phyloP scores from a whole-genome alignment of 2,797 vertebrate genomes.

The Lerista edwardsae region DNA sequence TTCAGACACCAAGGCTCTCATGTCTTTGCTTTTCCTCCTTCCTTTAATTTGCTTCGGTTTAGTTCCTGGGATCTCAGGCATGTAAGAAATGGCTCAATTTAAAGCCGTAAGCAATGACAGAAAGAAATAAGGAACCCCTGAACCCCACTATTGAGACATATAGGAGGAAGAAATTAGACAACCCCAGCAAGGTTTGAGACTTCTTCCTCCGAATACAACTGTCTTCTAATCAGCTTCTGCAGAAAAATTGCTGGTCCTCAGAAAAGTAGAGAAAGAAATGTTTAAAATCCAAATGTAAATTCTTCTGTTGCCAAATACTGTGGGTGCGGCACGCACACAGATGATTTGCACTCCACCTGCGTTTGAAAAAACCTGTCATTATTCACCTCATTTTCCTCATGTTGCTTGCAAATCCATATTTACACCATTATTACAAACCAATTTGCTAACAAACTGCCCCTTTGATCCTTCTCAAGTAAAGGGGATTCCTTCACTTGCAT shows the following conservation, averaged over 20 bases:
- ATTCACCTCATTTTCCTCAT: background rate
- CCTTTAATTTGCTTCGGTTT: constrained; percentile 16
- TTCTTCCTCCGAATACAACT: fast-evolving
- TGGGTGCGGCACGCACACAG: too few species aligned
- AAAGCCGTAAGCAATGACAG: background rate
- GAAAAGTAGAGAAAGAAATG: background rate
- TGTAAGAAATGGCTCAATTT: constrained; percentile 9
- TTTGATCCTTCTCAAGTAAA: background rate
- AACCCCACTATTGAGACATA: constrained; percentile 11
- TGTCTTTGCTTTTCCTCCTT: background rate
- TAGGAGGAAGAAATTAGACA: fast-evolving
- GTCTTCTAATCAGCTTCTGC: background rate
- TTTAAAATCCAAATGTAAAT: constrained; percentile 11
- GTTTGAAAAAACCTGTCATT: background rate
- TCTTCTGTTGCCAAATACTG: background rate
- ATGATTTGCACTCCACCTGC: background rate
- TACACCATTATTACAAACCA: background rate
- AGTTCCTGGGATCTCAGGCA: constrained; percentile 26
- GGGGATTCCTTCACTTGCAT: background rate
- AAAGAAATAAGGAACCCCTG: background rate
- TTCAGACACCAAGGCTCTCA: background rate
- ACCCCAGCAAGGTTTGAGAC: background rate
- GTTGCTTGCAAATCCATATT: constrained; percentile 20
- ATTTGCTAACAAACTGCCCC: background rate
- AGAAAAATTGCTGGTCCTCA: constrained; percentile 14